These are phyloP conservation scores for Pomacea canaliculata DNA, from an alignment of 2,888 invertebrate genomes.

Conservation along the genomic window DNA sequence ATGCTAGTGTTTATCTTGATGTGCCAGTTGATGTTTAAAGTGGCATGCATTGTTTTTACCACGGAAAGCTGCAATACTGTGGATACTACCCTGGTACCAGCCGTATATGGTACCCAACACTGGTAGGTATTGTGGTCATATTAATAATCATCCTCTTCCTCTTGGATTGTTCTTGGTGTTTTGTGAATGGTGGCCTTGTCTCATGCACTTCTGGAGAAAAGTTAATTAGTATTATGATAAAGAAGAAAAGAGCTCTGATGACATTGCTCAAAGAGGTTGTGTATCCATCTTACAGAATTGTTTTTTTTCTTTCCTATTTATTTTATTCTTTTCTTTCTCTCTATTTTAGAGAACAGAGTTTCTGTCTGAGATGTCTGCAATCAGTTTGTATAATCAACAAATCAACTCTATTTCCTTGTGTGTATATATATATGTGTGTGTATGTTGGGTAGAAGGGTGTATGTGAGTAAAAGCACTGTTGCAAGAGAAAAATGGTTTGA, in stretches of 20 bases:
- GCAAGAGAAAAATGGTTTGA: too few species aligned
- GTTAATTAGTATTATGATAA: slow-evolving; percentile 14
- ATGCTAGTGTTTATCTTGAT: not conserved
- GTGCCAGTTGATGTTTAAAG: slow-evolving; percentile 4
- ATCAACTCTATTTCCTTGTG: too few species aligned
- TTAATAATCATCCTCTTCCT: not conserved
- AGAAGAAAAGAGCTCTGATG: not conserved
- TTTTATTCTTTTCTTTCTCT: too few species aligned
- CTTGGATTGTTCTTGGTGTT: not conserved
- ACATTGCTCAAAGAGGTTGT: too few species aligned
- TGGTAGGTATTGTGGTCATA: slow-evolving; percentile 28
- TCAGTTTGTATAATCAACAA: too few species aligned
- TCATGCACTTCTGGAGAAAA: slow-evolving; percentile 23
- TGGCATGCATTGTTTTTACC: slow-evolving; percentile 11
- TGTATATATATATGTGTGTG: too few species aligned
- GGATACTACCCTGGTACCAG: slow-evolving; percentile 31
- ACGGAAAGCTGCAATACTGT: slow-evolving; percentile 34
- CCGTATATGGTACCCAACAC: slow-evolving; percentile 30
- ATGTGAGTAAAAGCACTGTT: too few species aligned
- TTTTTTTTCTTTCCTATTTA: too few species aligned
- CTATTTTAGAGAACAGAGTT: too few species aligned
- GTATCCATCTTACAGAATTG: too few species aligned
- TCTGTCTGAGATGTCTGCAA: too few species aligned
- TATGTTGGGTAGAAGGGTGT: too few species aligned
- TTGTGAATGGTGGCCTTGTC: slow-evolving; percentile 24